These are phyloP conservation scores for Anodontia alba DNA, from an alignment of 2,888 invertebrate genomes.

Conservation along the genomic window DNA sequence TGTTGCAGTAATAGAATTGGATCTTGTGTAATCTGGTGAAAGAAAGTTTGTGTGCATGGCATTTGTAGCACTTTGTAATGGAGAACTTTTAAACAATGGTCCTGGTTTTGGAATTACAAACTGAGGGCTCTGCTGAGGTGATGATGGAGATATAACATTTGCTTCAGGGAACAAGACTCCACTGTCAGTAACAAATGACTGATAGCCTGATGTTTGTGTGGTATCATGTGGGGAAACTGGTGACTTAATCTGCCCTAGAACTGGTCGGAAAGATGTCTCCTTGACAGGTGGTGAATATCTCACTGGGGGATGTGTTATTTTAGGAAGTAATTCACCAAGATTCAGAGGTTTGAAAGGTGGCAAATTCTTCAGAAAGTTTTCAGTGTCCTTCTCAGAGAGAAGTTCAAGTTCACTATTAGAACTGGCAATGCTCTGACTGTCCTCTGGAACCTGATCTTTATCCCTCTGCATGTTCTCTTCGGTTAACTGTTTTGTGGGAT, in stretches of 20 bases:
- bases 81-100: conserved; percentile 67
- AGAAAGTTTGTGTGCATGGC: neutral
- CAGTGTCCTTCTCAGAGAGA: conserved; percentile 63
- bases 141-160: conserved; percentile 15
- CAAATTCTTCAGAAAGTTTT: conserved; percentile 68
- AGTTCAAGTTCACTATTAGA: conserved; percentile 64
- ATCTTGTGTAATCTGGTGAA: neutral
- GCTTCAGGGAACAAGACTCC: conserved; percentile 52
- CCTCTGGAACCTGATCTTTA: conserved; percentile 45
- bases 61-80: conserved; percentile 23
- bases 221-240: neutral
- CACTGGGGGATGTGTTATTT: conserved; percentile 22
- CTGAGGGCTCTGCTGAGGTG: neutral
- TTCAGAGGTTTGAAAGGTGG: conserved; percentile 69
- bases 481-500: neutral
- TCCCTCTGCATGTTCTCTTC: neutral
- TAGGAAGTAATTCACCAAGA: conserved; percentile 63
- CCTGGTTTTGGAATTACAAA: conserved; percentile 63
- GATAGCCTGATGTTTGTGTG: conserved; percentile 25
- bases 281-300: conserved; percentile 69
- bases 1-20: neutral
- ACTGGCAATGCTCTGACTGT: conserved; percentile 64
- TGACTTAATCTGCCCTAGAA: conserved; percentile 24
- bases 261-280: conserved; percentile 71
- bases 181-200: conserved; percentile 57